These are phyloP conservation scores for Rhyacichthys aspro DNA, from an alignment of 2,797 vertebrate genomes.

Conservation along the genomic window DNA sequence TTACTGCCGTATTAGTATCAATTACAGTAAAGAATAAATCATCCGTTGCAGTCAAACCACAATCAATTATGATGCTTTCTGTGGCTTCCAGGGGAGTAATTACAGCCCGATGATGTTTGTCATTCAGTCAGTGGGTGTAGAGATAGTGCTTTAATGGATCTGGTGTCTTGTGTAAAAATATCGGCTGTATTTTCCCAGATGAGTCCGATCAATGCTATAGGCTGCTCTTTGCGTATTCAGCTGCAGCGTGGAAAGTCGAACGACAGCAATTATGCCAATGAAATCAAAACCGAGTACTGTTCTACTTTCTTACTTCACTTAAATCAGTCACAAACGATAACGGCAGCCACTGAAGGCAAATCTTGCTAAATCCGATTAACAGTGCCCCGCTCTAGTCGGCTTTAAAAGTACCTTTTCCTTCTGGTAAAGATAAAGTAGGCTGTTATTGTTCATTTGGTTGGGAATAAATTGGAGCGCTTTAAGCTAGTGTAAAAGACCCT, in stretches of 20 bases:
- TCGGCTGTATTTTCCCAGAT: constrained; percentile 35
- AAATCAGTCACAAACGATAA: constrained; percentile 32
- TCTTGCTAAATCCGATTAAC: constrained; percentile 47
- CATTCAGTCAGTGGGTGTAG: constrained; percentile 36
- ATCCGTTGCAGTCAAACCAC: constrained; percentile 31
- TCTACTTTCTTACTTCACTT: constrained; percentile 26
- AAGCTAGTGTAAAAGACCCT: constrained; percentile 54
- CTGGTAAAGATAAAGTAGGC: constrained; percentile 27
- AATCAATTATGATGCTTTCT: constrained; percentile 48
- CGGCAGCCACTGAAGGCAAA: constrained; percentile 17
- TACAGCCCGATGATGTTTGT: constrained; percentile 42
- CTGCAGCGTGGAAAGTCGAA: constrained; percentile 40
- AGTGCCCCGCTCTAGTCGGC: constrained; percentile 37
- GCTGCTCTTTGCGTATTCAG: too few species aligned
- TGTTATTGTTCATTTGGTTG: constrained; percentile 43
- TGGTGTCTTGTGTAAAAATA: constrained; percentile 43
- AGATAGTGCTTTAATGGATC: constrained; percentile 46
- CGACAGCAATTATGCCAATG: constrained; percentile 55
- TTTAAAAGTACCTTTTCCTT: constrained; percentile 37
- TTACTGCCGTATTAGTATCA: constrained; percentile 8
- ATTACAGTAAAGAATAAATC: constrained; percentile 26
- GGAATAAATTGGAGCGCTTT: constrained; percentile 48
- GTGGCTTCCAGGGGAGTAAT: constrained; percentile 37
- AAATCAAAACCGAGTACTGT: constrained; percentile 27
- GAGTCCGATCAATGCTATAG: constrained; percentile 44